These are phyloP conservation scores for Aurelia coerulea DNA, from an alignment of 30 jellyfish, hydroid and myxozoan genomes.

Conservation along the genomic window DNA sequence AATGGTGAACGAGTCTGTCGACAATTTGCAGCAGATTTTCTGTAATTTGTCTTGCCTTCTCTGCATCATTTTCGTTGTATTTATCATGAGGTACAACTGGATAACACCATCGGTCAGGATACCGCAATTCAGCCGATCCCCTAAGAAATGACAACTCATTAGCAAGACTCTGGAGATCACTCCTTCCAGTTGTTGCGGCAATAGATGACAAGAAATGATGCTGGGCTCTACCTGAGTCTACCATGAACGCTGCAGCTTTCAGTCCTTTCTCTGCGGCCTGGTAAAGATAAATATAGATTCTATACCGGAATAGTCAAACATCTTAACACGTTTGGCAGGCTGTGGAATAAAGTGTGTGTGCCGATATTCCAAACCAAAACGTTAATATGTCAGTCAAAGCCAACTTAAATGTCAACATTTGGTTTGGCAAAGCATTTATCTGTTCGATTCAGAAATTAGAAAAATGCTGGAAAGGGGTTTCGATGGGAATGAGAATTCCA, in stretches of 20 bases:
- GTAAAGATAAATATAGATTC: background rate
- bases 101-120: slow-evolving; percentile 53
- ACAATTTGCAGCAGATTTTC: background rate
- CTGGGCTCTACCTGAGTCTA: slow-evolving; percentile 18
- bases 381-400: too few species aligned
- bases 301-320: too few species aligned
- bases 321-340: too few species aligned
- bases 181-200: background rate
- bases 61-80: slow-evolving; percentile 41
- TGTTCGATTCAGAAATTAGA: too few species aligned
- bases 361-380: too few species aligned
- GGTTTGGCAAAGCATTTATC: too few species aligned
- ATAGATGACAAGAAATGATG: background rate
- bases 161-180: slow-evolving; percentile 20
- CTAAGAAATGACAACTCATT: slow-evolving; percentile 28
- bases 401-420: too few species aligned
- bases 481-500: too few species aligned
- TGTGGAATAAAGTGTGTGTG: too few species aligned
- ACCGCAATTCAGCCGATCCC: slow-evolving; percentile 38
- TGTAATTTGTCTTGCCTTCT: slow-evolving; percentile 20
- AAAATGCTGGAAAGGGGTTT: too few species aligned
- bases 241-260: slow-evolving; percentile 68
- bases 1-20: too few species aligned
- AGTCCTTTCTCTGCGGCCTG: slow-evolving; percentile 77
- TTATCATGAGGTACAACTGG: slow-evolving; percentile 57